Base-by-base conservation (phyloP, 2,888 invertebrate species). In the Cactoblastis cactorum region DNA sequence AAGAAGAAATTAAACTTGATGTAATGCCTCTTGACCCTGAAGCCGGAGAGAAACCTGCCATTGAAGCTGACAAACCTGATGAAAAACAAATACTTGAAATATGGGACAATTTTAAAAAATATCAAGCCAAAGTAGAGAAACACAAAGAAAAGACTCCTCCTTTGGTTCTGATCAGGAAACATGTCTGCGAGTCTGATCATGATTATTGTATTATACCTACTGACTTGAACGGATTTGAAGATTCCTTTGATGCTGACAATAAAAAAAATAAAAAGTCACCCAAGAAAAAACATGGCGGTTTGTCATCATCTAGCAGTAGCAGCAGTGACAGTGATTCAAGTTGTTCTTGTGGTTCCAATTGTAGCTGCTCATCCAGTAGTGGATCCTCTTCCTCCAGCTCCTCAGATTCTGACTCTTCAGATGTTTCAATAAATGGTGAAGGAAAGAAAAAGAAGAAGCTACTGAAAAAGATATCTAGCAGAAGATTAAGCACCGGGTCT, bases 281-380 rank as follows among this genome's bases (percentile, higher is more conserved):
- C 51, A 91, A 83, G 71, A 91, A 86, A 79, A 83, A 65, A 69
- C 83, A 78, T 37, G 86, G 80, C 39, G 83, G 76, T 24, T 81
- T 91, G 55, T 93, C 94, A 15, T 94, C 95, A 0, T 94, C 95
- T 0, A 95, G 94, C 67, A 93, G 93, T 63, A 94, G 95, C 15
- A 95, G 95, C 56, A 94, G 94, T 61, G 94, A 94, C 63, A 94
- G 94, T 56, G 85, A 84, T 63, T 94, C 95, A 0, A 95, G 94
- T 68, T 96, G 96, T 69, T 94, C 95, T 0, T 96, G 96, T 71
- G 95, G 95, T 2, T 93, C 95, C 0, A 95, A 96, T 70, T 96
- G 96, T 67, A 95, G 95, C 57, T 96, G 96, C 71, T 94, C 94
- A 4, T 93, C 94, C 46, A 93, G 93, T 49, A 93, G 93, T 52